Base-by-base conservation (phyloP, 1,140 invertebrate species). In the Plodia interpunctella region DNA sequence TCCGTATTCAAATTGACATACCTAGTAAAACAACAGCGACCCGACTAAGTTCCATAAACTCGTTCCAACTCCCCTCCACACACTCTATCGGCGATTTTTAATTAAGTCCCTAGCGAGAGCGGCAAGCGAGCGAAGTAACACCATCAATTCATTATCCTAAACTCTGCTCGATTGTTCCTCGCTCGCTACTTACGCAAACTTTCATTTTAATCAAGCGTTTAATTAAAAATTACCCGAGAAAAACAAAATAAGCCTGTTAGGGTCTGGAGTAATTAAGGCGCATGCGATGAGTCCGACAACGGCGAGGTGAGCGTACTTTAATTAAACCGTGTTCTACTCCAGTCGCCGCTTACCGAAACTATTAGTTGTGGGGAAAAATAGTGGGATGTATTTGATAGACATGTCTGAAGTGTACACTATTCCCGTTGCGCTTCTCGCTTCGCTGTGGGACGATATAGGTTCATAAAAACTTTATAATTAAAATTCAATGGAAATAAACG, bases 131-230 rank as follows among this genome's bases (percentile, higher is more conserved):
- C 81, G 74, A 84, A 84, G 86, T 85, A 89, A 89, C 87, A 89
- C 87, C 87, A 89, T 89, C 84, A 89, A 89, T 89, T 89, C 84
- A 89, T 87, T 89, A 89, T 86, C 86, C 86, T 89, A 89, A 89
- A 88, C 87, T 89, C 84, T 70, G 77, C 79, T 80, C 82, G 82
- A 89, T 88, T 88, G 84, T 87, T 89, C 80, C 82, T 83, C 84
- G 86, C 76, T 83, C 81, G 84, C 82, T 88, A 89, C 87, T 89
- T 89, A 89, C 83, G 82, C 85, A 88, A 89, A 89, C 87, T 89
- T 88, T 89, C 87, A 89, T 89, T 89, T 89, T 89, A 89, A 89
- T 89, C 87, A 89, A 88, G 83, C 87, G 83, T 89, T 89, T 89
- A 89, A 89, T 89, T 89, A 89, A 89, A 89, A 89, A 89, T 89